Base-by-base conservation (phyloP, 2,113 vertebrate genomes). In the Salvelinus fontinalis region DNA sequence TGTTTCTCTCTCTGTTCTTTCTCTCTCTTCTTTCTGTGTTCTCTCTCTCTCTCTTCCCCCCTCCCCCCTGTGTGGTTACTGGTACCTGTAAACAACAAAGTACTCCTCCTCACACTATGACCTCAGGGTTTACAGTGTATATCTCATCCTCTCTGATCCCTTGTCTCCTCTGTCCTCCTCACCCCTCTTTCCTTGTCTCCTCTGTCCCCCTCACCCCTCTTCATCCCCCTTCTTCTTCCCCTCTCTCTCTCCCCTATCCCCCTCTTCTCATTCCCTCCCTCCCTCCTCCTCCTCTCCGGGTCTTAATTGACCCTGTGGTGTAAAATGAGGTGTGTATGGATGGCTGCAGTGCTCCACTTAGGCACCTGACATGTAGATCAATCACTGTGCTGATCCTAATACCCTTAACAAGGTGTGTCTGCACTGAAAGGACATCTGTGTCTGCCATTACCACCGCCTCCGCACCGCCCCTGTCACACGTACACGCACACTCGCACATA, bases 321-420 rank as follows among this genome's bases (percentile, higher is more conserved):
- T 78, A 81, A 81, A 80, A 80, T 79, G 80, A 84, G 78, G 75
- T 76, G 80, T 76, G 79, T 84, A 84, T 82, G 82, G 70, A 54
- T 48, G 73, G 67, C 29, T 70, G 74, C 74, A 65, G 16, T 24
- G 75, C 86, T 84, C 81, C 88, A 89, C 79, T 91, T 90, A 91
- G 84, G 73, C 66, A 85, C 72, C 80, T 90, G 90, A 88, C 90
- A 90, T 88, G 90, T 84, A 89, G 85, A 92, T 92, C 88, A 91
- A 91, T 93, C 91, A 92, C 76, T 72, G 77, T 85, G 81, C 86
- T 90, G 84, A 90, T 89, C 86, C 86, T 84, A 90, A 90, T 88
- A 88, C 74, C 73, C 82, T 85, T 90, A 91, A 90, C 89, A 91
- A 90, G 86, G 76, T 80, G 67, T 48, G 83, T 89, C 79, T 85